Base-by-base conservation (phyloP, 2,888 invertebrate species). In the Eulithis prunata region DNA sequence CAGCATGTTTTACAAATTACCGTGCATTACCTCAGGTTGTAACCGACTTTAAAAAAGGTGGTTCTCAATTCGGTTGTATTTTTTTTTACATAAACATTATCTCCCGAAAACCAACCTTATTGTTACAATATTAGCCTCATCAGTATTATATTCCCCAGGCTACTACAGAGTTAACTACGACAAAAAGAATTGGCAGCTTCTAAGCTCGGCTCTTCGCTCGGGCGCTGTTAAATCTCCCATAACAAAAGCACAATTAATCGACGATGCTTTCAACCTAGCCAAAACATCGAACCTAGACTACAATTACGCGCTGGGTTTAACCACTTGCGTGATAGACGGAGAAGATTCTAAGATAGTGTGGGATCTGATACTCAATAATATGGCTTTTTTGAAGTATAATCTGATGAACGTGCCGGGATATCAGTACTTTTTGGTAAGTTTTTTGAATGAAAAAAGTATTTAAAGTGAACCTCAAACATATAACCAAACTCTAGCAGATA, bases 261-360 rank as follows among this genome's bases (percentile, higher is more conserved):
- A 96, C 78, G 97, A 97, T 78, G 94, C 96, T 0, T 94, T 95
- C 81, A 95, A 95, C 78, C 81, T 95, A 8, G 96, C 96, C 12
- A 93, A 95, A 76, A 90, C 93, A 0, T 94, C 94, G 0, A 85
- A 90, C 49, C 81, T 96, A 0, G 85, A 94, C 75, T 96, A 96
- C 80, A 89, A 88, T 54, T 87, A 94, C 5, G 95, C 96, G 0
- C 89, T 97, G 13, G 94, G 94, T 2, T 78, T 96, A 28, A 94
- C 95, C 7, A 93, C 94, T 11, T 96, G 96, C 77, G 92, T 96
- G 61, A 87, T 86, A 0, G 81, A 87, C 1, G 94, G 94, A 0
- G 95, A 95, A 75, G 89, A 90, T 6, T 95, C 95, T 13, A 95
- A 94, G 75, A 90, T 95, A 4, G 96, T 96, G 0, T 96, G 96